A percentile compares a stretch with the other conserved stretches of the same genome.
phyloP scores from a whole-genome alignment of 1,140 invertebrate species.

The Battus philenor region DNA sequence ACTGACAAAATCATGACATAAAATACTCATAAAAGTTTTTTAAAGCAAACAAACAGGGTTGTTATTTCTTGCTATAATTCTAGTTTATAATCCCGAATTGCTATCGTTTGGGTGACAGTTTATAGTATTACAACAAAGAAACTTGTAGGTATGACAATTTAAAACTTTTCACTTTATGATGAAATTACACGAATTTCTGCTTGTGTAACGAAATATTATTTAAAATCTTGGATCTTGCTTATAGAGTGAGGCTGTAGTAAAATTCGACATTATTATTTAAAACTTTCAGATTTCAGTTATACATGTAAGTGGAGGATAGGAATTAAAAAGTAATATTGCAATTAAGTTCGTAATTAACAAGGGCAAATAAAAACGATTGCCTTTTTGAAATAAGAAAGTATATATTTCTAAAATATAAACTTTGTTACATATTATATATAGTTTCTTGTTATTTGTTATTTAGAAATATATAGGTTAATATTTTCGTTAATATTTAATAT shows the following conservation, averaged over 20 bases:
- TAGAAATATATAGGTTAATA: too few relatives aligned
- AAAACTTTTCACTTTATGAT: conserved; percentile 2
- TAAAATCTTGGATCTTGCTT: neutral
- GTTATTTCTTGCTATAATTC: too few relatives aligned
- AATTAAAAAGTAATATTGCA: neutral
- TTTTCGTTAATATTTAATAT: too few relatives aligned
- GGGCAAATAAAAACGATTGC: conserved; percentile 1
- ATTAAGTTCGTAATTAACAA: neutral
- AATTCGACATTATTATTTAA: neutral
- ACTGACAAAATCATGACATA: too few relatives aligned
- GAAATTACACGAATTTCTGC: neutral
- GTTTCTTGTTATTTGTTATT: too few relatives aligned
- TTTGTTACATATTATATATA: too few relatives aligned
- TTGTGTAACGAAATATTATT: neutral
- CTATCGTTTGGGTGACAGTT: neutral
- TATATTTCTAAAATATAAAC: neutral
- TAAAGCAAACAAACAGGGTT: too few relatives aligned
- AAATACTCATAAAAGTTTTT: too few relatives aligned
- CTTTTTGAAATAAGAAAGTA: too few relatives aligned
- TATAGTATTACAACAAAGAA: neutral
- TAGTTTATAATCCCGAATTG: too few relatives aligned
- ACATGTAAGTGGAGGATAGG: neutral
- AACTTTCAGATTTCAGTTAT: neutral
- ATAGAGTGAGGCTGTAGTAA: neutral
- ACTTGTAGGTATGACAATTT: neutral